These are phyloP conservation scores for Autographa pulchrina DNA, from an alignment of 2,888 invertebrate species.

Conservation along the genomic window DNA sequence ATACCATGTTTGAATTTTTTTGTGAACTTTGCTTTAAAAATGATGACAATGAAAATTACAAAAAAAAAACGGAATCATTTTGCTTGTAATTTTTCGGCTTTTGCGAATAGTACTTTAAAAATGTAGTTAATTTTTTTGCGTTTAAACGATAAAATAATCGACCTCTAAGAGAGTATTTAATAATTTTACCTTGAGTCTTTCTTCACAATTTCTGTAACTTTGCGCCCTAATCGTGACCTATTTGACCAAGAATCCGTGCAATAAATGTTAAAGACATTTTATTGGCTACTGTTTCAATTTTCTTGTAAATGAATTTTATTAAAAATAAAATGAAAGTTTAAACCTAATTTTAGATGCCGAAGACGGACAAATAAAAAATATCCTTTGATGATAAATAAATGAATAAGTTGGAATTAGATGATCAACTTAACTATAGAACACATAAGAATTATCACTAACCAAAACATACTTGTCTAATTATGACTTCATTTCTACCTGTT, in stretches of 20 bases:
- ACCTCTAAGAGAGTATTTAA: background rate
- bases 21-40: no score
- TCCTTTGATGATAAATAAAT: no score
- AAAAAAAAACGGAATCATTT: no score
- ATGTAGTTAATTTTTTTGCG: background rate
- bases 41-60: no score
- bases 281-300: slow-evolving; percentile 4
- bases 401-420: no score
- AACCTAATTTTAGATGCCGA: background rate
- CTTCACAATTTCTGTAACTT: background rate
- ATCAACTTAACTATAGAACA: background rate
- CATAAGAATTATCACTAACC: no score
- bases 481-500: no score
- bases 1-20: no score
- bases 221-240: background rate
- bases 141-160: background rate
- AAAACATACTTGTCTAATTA: no score
- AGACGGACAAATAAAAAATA: background rate
- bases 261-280: slow-evolving; percentile 4
- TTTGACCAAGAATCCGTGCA: slow-evolving; percentile 1
- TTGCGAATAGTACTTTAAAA: no score
- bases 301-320: slow-evolving; percentile 4
- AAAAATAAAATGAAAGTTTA: background rate
- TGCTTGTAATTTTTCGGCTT: no score
- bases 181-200: background rate